Evolutionary conservation across 2,888 invertebrate species (phyloP), one percentile per base, ranked within the genome.

Genomic region (Pterobdella sp.): DNA sequence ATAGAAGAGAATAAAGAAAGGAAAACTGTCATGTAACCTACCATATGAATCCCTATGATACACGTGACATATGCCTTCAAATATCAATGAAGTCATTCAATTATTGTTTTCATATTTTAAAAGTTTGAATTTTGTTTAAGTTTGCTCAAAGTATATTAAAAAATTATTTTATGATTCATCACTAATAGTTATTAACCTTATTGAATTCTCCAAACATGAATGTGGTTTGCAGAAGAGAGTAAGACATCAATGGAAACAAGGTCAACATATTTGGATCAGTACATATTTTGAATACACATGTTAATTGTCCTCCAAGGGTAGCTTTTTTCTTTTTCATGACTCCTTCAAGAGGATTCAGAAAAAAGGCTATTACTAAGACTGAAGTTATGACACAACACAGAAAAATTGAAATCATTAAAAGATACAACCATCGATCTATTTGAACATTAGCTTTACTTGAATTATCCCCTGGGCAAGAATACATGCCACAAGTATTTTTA

Each of bases 21-120:
- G 82, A 93, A 93, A 80, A 96, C 94, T 92, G 96, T 93, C 68
- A 95, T 93, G 85, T 93, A 94, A 71, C 97, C 96, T 69, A 97
- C 94, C 80, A 91, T 90, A 78, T 92, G 90, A 71, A 96, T 91
- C 35, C 96, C 85, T 1, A 84, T 77, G 0, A 81, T 78, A 76
- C 82, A 82, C 0, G 81, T 82, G 14, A 81, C 79, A 72, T 79
- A 81, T 0, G 80, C 81, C 82, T 82, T 78, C 14, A 75, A 78
- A 14, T 73, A 42, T 7, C 18, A 42, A 42, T 42, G 42, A 42
- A 42, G 18, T 14, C 7, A 42, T 14, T 14, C 42, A 42, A 7
- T 7, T 42, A 14, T 7, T 42, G 42, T 7, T 42, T 42, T 42
- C 10, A 42, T 7, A 7, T 14, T 42, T 42, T 42, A 18, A 42